Base-by-base conservation (phyloP, 2,888 invertebrate genomes). In the Podabrus alpinus region DNA sequence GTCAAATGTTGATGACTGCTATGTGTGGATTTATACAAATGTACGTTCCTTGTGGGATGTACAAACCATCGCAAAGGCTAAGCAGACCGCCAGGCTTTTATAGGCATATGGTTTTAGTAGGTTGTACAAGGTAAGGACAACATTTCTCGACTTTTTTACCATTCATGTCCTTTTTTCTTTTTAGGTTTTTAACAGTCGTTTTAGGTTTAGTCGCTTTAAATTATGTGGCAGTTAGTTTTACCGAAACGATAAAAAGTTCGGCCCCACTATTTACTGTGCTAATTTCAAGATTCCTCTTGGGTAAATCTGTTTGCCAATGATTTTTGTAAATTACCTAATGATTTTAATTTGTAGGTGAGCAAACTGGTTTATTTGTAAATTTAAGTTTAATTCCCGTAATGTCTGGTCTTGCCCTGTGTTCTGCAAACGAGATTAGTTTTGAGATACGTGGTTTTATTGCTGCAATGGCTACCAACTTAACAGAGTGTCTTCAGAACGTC, bases 161-260 rank as follows among this genome's bases (percentile, higher is more conserved):
- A 5, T 9, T 15, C 24, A 68, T 15, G 9, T 17, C 0, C 19
- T 59, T 17, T 69, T 24, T 15, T 60, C 10, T 19, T 87, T 88
- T 74, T 84, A 92, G 92, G 84, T 94, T 94, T 86, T 89, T 91
- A 67, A 94, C 94, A 7, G 93, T 94, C 69, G 90, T 94, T 74
- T 86, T 94, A 82, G 94, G 94, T 72, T 87, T 94, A 81, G 90
- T 94, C 70, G 93, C 94, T 9, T 88, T 94, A 72, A 93, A 94
- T 88, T 94, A 92, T 86, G 93, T 94, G 74, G 93, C 94, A 76
- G 94, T 94, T 72, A 94, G 94, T 86, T 94, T 94, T 85, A 94
- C 94, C 66, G 94, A 94, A 86, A 94, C 94, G 13, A 92, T 94
- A 66, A 94, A 94, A 86, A 94, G 94, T 86, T 94, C 94, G 29